Base-by-base conservation (phyloP, 2,797 vertebrate species). In the Eulemur rubriventer region DNA sequence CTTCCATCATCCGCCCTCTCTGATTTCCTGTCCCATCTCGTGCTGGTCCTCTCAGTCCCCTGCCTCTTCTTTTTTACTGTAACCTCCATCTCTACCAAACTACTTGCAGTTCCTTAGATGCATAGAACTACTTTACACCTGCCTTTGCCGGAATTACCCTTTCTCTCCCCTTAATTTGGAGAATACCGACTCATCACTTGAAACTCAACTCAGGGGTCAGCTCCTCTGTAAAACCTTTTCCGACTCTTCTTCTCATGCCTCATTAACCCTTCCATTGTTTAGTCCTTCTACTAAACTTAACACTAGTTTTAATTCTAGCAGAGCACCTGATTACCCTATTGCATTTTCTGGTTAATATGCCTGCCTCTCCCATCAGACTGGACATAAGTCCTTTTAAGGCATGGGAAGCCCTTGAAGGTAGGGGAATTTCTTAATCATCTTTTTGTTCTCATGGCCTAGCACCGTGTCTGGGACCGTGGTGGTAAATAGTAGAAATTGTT, bases 151-250 rank as follows among this genome's bases (percentile, higher is more conserved):
- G 12, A 24, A 14, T 88, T 89, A 38, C 0, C 24, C 72, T 57
- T 67, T 81, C 52, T 89, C 48, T 46, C 59, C 35, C 26, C 35
- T 78, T 89, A 93, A 75, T 87, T 92, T 86, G 50, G 41, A 81
- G 73, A 78, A 67, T 69, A 83, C 41, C 35, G 63, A 69, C 52
- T 93, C 8, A 69, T 82, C 67, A 61, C 89, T 86, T 65, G 18
- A 94, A 85, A 78, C 26, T 94, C 79, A 91, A 2, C 75, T 65
- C 63, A 75, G 69, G 93, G 65, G 1, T 95, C 11, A 61, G 28
- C 41, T 75, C 72, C 70, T 94, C 30, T 87, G 6, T 76, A 75
- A 85, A 93, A 43, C 43, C 65, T 95, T 75, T 93, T 69, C 43
- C 33, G 80, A 26, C 52, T 73, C 43, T 85, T 52, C n/a, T 50